Percentiles rank a stretch among this genome's conserved stretches.
Evolutionary conservation across 2,888 invertebrate genomes (phyloP).

Genomic region (Diarsia brunnea): DNA sequence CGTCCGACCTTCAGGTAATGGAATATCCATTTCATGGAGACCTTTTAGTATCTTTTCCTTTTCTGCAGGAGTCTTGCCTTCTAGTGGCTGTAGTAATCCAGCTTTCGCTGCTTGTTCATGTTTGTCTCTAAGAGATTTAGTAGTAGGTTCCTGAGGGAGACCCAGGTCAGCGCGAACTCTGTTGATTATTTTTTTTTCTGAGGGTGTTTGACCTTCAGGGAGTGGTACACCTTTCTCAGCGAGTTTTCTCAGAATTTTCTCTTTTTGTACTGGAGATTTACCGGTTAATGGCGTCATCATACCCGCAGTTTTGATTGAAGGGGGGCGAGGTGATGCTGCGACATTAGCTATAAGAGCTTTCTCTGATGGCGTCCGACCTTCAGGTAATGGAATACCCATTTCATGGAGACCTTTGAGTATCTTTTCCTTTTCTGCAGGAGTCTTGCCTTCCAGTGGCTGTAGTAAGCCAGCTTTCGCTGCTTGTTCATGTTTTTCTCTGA

Average conservation of each 20-base stretch:
- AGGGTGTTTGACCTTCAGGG: constrained; percentile 59
- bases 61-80: constrained; percentile 68
- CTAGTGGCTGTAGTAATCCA: constrained; percentile 54
- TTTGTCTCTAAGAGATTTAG: constrained; percentile 60
- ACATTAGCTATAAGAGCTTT: constrained; percentile 39
- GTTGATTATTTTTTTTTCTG: constrained; percentile 62
- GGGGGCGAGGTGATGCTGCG: not conserved
- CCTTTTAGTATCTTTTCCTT: constrained; percentile 65
- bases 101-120: constrained; percentile 63
- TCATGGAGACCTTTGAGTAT: constrained; percentile 6
- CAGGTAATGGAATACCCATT: constrained; percentile 10
- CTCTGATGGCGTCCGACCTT: constrained; percentile 59
- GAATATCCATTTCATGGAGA: constrained; percentile 50
- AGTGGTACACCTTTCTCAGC: not conserved
- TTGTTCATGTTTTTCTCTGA: constrained; percentile 6
- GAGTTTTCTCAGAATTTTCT: constrained; percentile 50
- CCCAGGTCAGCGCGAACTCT: constrained; percentile 59
- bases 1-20: constrained; percentile 66
- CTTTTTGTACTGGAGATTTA: constrained; percentile 64
- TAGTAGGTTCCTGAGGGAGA: constrained; percentile 46
- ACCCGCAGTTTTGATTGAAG: constrained; percentile 5
- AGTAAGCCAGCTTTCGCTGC: constrained; percentile 11
- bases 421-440: constrained; percentile 16
- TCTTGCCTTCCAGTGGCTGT: constrained; percentile 8
- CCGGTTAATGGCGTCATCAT: constrained; percentile 59